phyloP scores from a whole-genome alignment of 2,797 vertebrate species.

The Aeoliscus strigatus region DNA sequence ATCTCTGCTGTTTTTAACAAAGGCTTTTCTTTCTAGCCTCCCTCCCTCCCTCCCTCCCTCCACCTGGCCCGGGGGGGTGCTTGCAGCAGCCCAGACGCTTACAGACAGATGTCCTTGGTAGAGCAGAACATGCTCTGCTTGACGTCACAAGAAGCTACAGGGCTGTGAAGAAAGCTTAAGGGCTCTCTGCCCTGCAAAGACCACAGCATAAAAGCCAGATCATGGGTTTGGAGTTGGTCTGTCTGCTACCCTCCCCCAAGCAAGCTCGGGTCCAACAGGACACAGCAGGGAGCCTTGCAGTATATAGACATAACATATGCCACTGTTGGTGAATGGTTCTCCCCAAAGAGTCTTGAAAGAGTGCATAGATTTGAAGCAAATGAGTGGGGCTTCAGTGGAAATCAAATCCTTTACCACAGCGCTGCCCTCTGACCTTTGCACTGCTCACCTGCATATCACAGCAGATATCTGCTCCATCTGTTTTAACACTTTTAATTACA shows the following conservation, averaged over 20 bases:
- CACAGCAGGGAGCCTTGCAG: constrained; percentile 38
- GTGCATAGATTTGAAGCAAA: constrained; percentile 17
- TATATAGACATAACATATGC: constrained; percentile 48
- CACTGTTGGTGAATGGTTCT: constrained; percentile 23
- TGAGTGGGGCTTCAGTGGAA: background rate
- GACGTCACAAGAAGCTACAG: constrained; percentile 66
- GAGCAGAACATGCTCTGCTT: constrained; percentile 70
- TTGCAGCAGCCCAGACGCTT: constrained; percentile 69
- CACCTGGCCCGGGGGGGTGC: constrained; percentile 56
- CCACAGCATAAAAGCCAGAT: constrained; percentile 49
- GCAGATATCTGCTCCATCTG: no score
- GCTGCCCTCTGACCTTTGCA: constrained; percentile 9
- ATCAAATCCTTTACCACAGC: constrained; percentile 9
- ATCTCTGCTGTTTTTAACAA: constrained; percentile 69
- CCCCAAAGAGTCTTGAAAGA: constrained; percentile 9
- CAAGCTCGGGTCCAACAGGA: constrained; percentile 33
- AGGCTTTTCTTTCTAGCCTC: constrained; percentile 56
- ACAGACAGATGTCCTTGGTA: constrained; percentile 81
- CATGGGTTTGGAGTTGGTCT: constrained; percentile 32
- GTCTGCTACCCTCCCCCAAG: constrained; percentile 16
- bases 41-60: constrained; percentile 11
- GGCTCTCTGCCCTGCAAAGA: constrained; percentile 57
- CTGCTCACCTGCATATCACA: no score
- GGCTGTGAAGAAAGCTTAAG: constrained; percentile 59
- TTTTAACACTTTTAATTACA: no score